A percentile compares a stretch with the other conserved stretches of the same genome.
These are phyloP conservation scores for Nasonia vitripennis DNA, from an alignment of 1,140 invertebrate species.

Conservation along the genomic window DNA sequence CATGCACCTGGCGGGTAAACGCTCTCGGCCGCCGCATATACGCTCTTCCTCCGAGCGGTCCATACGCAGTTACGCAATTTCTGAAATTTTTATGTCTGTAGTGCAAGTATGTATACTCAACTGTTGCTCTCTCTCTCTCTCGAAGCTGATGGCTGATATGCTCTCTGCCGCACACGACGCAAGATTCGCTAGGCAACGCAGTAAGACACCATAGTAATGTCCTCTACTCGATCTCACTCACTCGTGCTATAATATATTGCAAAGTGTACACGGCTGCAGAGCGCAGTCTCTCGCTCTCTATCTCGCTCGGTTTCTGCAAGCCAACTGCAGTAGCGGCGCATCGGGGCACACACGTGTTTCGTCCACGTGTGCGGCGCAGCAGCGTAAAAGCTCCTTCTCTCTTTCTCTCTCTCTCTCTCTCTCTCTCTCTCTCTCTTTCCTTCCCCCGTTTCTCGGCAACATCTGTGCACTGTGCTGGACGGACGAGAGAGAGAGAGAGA, in stretches of 20 bases:
- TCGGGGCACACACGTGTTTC: slow-evolving; percentile 30
- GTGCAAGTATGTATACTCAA: no score
- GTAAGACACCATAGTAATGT: no score
- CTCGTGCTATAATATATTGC: background rate
- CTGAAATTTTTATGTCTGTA: no score
- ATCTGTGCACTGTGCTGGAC: slow-evolving; percentile 22
- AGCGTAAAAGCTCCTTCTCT: background rate
- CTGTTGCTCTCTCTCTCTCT: no score
- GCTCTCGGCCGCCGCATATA: background rate
- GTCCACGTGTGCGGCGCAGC: slow-evolving; percentile 40
- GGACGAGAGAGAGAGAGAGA: slow-evolving; percentile 1
- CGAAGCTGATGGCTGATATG: no score
- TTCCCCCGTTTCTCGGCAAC: slow-evolving; percentile 20
- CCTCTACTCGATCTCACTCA: no score
- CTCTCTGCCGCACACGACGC: no score
- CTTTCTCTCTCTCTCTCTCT: background rate
- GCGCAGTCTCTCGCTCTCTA: background rate
- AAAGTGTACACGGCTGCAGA: background rate
- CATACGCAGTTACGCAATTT: background rate
- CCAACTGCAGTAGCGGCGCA: background rate
- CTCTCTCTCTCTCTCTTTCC: background rate
- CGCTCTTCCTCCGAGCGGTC: background rate
- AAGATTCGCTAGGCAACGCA: no score
- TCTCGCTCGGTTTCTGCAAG: slow-evolving; percentile 1
- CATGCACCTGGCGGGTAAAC: background rate